Percentiles rank a stretch among this genome's conserved stretches.
Conservation (phyloP, 2,797 vertebrate species). For the Vultur gryphus region DNA sequence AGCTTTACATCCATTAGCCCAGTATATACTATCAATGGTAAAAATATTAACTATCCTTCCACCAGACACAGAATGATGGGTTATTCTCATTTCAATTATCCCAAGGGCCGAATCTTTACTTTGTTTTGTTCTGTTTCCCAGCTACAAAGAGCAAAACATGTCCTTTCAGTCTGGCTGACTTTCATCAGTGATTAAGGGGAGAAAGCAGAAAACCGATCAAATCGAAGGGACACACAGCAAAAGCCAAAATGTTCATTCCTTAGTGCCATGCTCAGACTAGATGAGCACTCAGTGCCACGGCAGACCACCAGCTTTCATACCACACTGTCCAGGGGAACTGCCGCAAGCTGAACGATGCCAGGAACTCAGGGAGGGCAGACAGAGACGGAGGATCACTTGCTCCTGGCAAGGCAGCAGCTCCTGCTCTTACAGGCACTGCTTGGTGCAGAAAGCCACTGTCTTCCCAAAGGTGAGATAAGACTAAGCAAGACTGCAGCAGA, state of each 20-base stretch:
- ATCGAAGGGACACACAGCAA: not conserved
- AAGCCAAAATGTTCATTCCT: not conserved
- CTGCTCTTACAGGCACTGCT: not conserved
- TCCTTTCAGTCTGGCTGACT: constrained; percentile 49
- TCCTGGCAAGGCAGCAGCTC: not conserved
- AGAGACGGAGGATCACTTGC: not conserved
- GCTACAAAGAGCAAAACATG: constrained; percentile 43
- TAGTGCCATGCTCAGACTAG: not conserved
- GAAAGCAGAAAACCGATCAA: constrained; percentile 1
- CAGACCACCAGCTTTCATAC: not conserved
- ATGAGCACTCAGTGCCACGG: not conserved
- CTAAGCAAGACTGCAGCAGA: not conserved
- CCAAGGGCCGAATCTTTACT: constrained; percentile 25
- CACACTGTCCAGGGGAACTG: not conserved
- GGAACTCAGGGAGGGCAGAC: not conserved
- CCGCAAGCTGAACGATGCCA: not conserved
- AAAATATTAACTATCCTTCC: constrained; percentile 18
- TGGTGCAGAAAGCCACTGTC: not conserved
- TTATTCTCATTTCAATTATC: constrained; percentile 24
- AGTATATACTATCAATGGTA: not conserved
- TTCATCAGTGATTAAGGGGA: not conserved
- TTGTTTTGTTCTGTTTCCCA: constrained; percentile 58
- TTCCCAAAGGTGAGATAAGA: not conserved
- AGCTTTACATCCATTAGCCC: not conserved
- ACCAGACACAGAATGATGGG: constrained; percentile 6